Conservation (phyloP, 35 echinoderm and acorn worm species). For the Lytechinus pictus region DNA sequence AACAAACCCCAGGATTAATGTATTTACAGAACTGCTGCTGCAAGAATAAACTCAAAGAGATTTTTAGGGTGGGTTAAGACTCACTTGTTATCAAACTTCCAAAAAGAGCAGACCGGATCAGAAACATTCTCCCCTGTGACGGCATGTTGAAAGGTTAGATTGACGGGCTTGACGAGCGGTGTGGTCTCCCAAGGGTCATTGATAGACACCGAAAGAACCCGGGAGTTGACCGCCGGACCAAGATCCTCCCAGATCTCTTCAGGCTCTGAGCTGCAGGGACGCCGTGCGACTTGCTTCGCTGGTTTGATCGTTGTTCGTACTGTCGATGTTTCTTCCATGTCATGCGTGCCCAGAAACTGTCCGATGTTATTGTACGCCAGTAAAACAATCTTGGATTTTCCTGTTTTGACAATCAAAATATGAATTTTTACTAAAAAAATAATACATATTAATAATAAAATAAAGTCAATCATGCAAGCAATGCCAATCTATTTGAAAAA, state of each 20-base stretch:
- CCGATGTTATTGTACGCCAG: conserved; percentile 87
- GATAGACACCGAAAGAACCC: conserved; percentile 83
- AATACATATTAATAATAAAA: no score
- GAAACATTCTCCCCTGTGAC: conserved; percentile 32
- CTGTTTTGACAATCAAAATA: conserved; percentile 31
- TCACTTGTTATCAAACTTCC: conserved; percentile 72
- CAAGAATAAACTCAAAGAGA: no score
- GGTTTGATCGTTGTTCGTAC: neutral
- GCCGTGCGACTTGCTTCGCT: neutral
- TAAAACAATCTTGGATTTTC: conserved; percentile 77
- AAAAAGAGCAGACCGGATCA: conserved; percentile 77
- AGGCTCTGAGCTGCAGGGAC: neutral
- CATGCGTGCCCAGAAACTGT: conserved; percentile 55
- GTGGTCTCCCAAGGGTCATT: conserved; percentile 54
- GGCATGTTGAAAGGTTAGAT: conserved; percentile 66
- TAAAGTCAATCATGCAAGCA: no score
- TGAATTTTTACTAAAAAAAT: no score
- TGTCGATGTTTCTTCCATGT: neutral
- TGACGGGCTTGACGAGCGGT: conserved; percentile 64
- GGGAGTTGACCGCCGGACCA: conserved; percentile 76
- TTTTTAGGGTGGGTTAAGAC: neutral
- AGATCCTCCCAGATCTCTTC: neutral
- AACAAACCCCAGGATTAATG: no score
- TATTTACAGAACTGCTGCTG: no score
- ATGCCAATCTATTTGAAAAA: no score